These are phyloP conservation scores for Ara ararauna DNA, from an alignment of 2,797 vertebrate genomes.

Conservation along the genomic window DNA sequence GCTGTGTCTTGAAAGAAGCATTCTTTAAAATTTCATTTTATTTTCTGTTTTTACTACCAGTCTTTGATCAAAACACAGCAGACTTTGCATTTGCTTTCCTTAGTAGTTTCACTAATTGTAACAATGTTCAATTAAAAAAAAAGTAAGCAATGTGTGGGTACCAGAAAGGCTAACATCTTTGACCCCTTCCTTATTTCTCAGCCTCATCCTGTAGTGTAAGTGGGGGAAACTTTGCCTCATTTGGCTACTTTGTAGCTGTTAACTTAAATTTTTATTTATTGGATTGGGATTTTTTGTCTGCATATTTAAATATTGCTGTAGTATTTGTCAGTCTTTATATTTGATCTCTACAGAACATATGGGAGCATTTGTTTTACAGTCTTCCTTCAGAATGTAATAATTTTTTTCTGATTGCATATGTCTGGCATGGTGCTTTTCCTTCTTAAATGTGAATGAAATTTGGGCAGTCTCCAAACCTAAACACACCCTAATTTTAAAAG, in stretches of 20 bases:
- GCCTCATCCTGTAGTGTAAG: background rate
- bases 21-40: background rate
- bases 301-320: constrained; percentile 53
- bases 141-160: background rate
- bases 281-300: background rate
- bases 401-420: constrained; percentile 73
- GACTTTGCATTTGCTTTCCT: background rate
- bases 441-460: constrained; percentile 77
- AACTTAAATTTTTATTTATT: constrained; percentile 26
- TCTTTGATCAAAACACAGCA: background rate
- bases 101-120: background rate
- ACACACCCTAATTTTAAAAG: constrained; percentile 88
- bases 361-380: constrained; percentile 74
- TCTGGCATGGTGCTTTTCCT: constrained; percentile 73
- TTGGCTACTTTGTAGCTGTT: background rate
- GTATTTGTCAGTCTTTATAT: constrained; percentile 62
- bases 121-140: background rate
- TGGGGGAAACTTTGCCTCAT: background rate
- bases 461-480: constrained; percentile 78
- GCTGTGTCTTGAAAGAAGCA: background rate
- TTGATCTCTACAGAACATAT: constrained; percentile 76
- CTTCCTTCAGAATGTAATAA: constrained; percentile 72
- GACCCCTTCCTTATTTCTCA: constrained; percentile 13
- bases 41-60: background rate
- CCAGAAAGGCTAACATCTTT: background rate